Evolutionary conservation across 1,140 invertebrate species (phyloP).

Genomic region (Zaprionus taronus): DNA sequence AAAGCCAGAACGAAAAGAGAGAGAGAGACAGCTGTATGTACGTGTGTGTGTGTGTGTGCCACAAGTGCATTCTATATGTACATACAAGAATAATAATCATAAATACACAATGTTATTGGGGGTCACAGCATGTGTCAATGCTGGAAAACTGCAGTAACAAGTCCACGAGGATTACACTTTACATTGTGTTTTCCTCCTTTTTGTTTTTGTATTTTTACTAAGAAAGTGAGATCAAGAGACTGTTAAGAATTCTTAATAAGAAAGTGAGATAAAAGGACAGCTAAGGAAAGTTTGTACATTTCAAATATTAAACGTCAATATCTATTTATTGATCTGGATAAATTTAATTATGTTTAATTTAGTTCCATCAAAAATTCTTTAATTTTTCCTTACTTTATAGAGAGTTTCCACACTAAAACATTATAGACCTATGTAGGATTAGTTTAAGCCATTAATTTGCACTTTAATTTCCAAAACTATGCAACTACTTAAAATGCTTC

Average conservation of each 20-base stretch:
- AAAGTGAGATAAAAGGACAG: no score
- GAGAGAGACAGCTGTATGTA: not conserved
- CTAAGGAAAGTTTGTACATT: not conserved
- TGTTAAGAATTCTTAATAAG: no score
- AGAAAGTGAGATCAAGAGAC: not conserved
- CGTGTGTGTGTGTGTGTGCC: not conserved
- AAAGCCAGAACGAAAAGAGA: constrained; percentile 27
- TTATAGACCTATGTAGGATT: not conserved
- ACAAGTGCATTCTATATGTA: not conserved
- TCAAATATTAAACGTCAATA: no score
- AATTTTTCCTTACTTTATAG: not conserved
- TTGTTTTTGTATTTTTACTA: not conserved
- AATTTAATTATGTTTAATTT: no score
- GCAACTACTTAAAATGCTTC: not conserved
- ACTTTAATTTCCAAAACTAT: not conserved
- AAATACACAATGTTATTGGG: constrained; percentile 47
- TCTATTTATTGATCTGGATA: no score
- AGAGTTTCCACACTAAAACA: not conserved
- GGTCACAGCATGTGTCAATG: constrained; percentile 44
- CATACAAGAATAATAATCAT: constrained; percentile 67
- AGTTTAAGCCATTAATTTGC: not conserved
- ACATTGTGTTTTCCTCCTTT: no score
- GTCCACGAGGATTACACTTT: not conserved
- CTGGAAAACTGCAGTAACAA: constrained; percentile 4
- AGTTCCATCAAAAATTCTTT: not conserved